These are phyloP conservation scores for Coptotermes formosanus DNA, from an alignment of 1,140 invertebrate genomes.

Conservation along the genomic window DNA sequence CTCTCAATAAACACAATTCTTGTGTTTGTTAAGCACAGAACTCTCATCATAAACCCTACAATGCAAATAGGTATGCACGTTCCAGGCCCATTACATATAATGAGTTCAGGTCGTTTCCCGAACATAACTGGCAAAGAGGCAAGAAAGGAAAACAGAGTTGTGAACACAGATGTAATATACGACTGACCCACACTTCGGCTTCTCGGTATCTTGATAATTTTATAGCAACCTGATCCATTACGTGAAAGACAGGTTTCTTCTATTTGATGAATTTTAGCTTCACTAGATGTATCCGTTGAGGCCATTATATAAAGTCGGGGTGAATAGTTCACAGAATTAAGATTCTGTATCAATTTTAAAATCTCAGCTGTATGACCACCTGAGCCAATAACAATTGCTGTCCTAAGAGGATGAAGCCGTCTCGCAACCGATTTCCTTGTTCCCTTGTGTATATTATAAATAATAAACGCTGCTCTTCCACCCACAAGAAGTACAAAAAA, in stretches of 20 bases:
- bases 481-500: neutral
- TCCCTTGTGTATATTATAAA: neutral
- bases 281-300: constrained; percentile 73
- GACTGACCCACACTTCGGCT: constrained; percentile 87
- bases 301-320: constrained; percentile 79
- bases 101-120: constrained; percentile 68
- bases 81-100: constrained; percentile 93
- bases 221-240: constrained; percentile 46
- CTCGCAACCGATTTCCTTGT: neutral
- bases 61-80: constrained; percentile 89
- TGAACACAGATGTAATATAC: constrained; percentile 74
- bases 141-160: constrained; percentile 70
- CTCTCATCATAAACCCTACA: constrained; percentile 65
- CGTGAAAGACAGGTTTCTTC: constrained; percentile 44
- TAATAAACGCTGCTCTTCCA: neutral
- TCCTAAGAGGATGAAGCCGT: constrained; percentile 41
- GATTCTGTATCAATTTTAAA: constrained; percentile 63
- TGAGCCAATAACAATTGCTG: constrained; percentile 59
- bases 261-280: constrained; percentile 58
- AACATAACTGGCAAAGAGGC: constrained; percentile 69
- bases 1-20: constrained; percentile 92
- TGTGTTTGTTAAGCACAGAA: constrained; percentile 62
- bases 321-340: constrained; percentile 60
- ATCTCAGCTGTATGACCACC: constrained; percentile 90
- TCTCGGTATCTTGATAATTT: constrained; percentile 67